Percentiles rank a stretch among this genome's conserved stretches.
These are phyloP conservation scores for Leptonema lineaticorne DNA, from an alignment of 1,140 invertebrate species.

Conservation along the genomic window DNA sequence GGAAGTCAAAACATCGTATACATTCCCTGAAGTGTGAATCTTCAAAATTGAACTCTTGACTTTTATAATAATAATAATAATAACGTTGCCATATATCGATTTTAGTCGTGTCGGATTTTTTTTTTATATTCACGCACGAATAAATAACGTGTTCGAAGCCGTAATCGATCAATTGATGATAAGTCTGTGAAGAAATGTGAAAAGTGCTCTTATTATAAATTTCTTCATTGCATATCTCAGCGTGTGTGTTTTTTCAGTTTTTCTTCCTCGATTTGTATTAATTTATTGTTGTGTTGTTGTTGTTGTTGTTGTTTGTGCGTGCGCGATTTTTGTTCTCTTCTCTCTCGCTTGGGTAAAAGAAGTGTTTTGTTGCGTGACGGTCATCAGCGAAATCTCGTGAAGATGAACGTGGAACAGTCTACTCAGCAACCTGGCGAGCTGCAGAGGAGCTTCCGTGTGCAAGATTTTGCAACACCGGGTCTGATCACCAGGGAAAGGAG, in stretches of 20 bases:
- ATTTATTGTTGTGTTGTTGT: background rate
- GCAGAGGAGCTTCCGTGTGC: constrained; percentile 56
- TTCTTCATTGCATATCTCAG: too few relatives aligned
- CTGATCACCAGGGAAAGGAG: constrained; percentile 62
- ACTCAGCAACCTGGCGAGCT: constrained; percentile 46
- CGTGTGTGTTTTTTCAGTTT: too few relatives aligned
- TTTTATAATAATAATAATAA: too few relatives aligned
- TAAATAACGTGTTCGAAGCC: too few relatives aligned
- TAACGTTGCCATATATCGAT: too few relatives aligned
- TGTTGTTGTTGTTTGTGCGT: constrained; percentile 21
- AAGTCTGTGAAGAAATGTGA: constrained; percentile 24
- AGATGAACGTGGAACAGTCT: constrained; percentile 27
- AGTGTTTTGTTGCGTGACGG: constrained; percentile 7
- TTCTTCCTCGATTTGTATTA: background rate
- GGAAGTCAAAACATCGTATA: constrained; percentile 5
- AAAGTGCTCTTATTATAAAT: background rate
- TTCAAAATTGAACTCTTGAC: too few relatives aligned
- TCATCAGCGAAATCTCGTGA: constrained; percentile 1
- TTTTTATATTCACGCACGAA: too few relatives aligned
- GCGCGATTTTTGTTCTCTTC: too few relatives aligned
- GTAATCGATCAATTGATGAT: too few relatives aligned
- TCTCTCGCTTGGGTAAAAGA: background rate
- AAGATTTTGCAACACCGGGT: constrained; percentile 51
- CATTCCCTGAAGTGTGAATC: too few relatives aligned
- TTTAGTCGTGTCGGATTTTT: too few relatives aligned